Conservation (phyloP, 1,140 invertebrate genomes). For the Xylocopa sonorina region DNA sequence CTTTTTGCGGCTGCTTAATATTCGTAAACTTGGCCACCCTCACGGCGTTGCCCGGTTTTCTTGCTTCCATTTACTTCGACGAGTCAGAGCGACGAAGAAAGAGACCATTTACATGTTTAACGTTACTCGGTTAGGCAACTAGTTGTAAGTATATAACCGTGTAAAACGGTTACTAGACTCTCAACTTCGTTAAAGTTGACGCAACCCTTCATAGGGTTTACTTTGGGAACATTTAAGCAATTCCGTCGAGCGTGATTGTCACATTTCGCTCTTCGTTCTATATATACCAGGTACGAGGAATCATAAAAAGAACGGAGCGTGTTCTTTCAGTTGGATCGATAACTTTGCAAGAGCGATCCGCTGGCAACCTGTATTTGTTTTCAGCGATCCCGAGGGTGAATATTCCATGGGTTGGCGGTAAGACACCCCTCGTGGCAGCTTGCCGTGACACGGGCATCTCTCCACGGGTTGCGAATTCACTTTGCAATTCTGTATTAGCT, state of each 20-base stretch:
- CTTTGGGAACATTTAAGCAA: background rate
- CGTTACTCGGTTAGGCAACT: background rate
- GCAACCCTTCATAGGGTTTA: background rate
- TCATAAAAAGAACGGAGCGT: background rate
- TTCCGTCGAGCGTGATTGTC: background rate
- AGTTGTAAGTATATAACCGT: background rate
- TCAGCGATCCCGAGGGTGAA: slow-evolving; percentile 2
- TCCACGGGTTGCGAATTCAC: background rate
- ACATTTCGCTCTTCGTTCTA: background rate
- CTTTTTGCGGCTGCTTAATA: background rate
- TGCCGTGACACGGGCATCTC: slow-evolving; percentile 21
- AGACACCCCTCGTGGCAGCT: background rate
- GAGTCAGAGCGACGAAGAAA: background rate
- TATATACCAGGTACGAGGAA: background rate
- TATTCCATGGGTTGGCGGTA: background rate
- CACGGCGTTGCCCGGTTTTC: background rate
- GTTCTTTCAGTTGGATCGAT: background rate
- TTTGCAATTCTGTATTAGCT: slow-evolving; percentile 23
- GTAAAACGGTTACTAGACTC: background rate
- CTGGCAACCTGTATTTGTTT: slow-evolving; percentile 1
- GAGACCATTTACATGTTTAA: background rate
- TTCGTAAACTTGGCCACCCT: background rate
- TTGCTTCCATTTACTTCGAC: background rate
- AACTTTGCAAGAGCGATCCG: background rate
- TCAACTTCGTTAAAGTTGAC: background rate